These are phyloP conservation scores for Glaucomys volans DNA, from an alignment of 2,113 vertebrate species.

Conservation along the genomic window DNA sequence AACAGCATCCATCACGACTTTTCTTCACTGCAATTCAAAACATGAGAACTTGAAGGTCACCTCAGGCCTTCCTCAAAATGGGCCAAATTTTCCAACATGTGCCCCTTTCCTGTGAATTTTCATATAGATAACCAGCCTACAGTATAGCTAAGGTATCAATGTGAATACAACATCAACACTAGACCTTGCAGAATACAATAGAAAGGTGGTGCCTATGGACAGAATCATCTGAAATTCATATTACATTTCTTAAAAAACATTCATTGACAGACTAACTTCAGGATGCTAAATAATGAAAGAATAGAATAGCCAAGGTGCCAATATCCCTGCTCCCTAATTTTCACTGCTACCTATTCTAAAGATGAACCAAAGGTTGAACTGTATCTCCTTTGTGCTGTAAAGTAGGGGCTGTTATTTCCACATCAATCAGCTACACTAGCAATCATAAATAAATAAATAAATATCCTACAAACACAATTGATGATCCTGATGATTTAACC, in stretches of 20 bases:
- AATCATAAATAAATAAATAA: neutral
- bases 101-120: neutral
- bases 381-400: neutral
- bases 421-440: neutral
- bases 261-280: neutral
- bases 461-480: neutral
- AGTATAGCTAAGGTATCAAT: neutral
- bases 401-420: neutral
- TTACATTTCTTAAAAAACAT: neutral
- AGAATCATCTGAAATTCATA: neutral
- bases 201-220: neutral
- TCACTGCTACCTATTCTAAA: neutral
- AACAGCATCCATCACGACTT: neutral
- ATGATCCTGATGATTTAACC: neutral
- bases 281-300: neutral
- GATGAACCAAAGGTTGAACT: neutral
- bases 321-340: neutral
- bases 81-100: neutral
- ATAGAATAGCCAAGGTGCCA: neutral
- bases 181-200: neutral
- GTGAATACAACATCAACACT: neutral
- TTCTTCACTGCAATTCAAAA: slow-evolving; percentile 32
- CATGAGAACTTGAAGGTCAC: slow-evolving; percentile 2
- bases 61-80: slow-evolving; percentile 5
- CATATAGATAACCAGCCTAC: neutral